These are phyloP conservation scores for Esox masquinongy DNA, from an alignment of 2,797 vertebrate genomes.

Conservation along the genomic window DNA sequence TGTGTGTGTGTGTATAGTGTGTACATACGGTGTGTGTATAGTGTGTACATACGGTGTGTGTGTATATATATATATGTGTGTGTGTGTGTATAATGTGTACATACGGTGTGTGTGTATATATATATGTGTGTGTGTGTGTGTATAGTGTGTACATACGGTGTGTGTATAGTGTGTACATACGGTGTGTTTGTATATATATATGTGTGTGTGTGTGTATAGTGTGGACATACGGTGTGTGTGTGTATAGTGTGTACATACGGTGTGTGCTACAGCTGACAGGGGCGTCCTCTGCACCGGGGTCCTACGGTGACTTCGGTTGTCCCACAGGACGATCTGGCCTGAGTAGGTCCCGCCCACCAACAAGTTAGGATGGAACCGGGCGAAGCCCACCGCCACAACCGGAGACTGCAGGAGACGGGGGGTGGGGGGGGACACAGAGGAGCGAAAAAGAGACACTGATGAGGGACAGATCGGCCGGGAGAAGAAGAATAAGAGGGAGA, in stretches of 20 bases:
- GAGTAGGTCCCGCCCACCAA: conserved; percentile 95
- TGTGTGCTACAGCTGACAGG: conserved; percentile 94
- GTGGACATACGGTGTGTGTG: not conserved
- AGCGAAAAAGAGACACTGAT: not conserved
- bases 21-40: too few relatives aligned
- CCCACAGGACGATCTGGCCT: conserved; percentile 96
- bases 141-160: too few relatives aligned
- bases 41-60: too few relatives aligned
- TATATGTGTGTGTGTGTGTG: too few relatives aligned
- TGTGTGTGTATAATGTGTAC: too few relatives aligned
- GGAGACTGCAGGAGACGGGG: conserved; percentile 81
- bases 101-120: too few relatives aligned
- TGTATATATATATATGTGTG: too few relatives aligned
- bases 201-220: not conserved
- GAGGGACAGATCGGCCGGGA: conserved; percentile 7
- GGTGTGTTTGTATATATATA: too few relatives aligned
- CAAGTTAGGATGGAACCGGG: conserved; percentile 95
- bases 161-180: too few relatives aligned
- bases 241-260: conserved; percentile 67
- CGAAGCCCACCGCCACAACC: conserved; percentile 95
- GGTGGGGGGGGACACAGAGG: not conserved
- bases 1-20: too few relatives aligned
- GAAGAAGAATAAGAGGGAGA: not conserved
- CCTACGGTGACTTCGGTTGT: conserved; percentile 94
- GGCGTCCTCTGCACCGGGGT: conserved; percentile 96